Conservation (phyloP, 2,888 invertebrate species). For the Griposia aprilina region DNA sequence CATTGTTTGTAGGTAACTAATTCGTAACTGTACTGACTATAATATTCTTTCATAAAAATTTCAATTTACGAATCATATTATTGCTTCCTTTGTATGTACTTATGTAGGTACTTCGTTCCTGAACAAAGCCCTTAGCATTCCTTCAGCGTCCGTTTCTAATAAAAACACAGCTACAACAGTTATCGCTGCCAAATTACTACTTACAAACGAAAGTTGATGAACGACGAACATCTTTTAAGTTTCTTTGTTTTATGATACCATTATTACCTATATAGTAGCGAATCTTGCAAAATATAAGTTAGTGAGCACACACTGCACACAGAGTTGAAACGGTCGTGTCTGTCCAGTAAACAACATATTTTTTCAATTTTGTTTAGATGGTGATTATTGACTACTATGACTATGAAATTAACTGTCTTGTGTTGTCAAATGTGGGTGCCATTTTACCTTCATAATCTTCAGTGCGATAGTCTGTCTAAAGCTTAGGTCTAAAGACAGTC, state of each 20-base stretch:
- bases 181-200: constrained; percentile 55
- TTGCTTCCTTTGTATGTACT: neutral
- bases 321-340: neutral
- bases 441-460: neutral
- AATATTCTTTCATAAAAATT: neutral
- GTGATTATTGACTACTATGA: neutral
- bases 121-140: constrained; percentile 24
- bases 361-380: neutral
- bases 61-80: neutral
- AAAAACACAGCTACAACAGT: constrained; percentile 19
- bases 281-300: neutral
- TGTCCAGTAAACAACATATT: neutral
- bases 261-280: constrained; percentile 3
- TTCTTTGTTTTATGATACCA: constrained; percentile 34
- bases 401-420: neutral
- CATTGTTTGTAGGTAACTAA: neutral
- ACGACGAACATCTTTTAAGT: constrained; percentile 24
- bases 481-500: neutral
- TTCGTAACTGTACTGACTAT: neutral
- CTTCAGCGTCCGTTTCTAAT: constrained; percentile 18
- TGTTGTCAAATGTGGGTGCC: neutral
- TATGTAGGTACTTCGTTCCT: neutral
- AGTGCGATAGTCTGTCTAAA: neutral
- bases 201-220: constrained; percentile 32
- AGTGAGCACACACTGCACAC: too few species aligned